phyloP scores from a whole-genome alignment of 2,797 vertebrate species.

The Pogonophryne albipinna region DNA sequence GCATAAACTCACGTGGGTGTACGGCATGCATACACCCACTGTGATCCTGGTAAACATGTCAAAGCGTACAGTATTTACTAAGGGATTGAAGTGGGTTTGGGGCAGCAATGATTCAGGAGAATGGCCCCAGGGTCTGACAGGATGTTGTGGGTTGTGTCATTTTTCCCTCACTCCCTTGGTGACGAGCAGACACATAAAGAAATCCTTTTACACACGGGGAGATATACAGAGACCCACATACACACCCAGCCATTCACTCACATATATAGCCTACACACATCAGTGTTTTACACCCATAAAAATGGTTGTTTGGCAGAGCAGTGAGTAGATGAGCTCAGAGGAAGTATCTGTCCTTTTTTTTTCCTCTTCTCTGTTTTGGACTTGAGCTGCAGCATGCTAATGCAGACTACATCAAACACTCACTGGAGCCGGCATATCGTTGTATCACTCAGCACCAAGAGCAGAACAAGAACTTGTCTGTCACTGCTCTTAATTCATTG shows the following conservation, averaged over 20 bases:
- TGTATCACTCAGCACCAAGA: constrained; percentile 65
- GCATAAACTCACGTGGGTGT: constrained; percentile 52
- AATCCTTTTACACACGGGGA: constrained; percentile 77
- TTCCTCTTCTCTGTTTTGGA: constrained; percentile 52
- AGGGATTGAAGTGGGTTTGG: constrained; percentile 74
- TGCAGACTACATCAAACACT: constrained; percentile 73
- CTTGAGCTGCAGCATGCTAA: constrained; percentile 64
- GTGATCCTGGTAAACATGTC: constrained; percentile 71
- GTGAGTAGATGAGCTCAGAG: constrained; percentile 77
- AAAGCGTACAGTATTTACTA: constrained; percentile 72
- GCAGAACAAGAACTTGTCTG: constrained; percentile 82
- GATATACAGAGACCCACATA: constrained; percentile 58
- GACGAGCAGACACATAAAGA: constrained; percentile 81
- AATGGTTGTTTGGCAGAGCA: constrained; percentile 70
- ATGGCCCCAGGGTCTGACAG: constrained; percentile 78
- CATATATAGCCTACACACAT: constrained; percentile 64
- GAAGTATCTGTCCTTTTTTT: constrained; percentile 64
- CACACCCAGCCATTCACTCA: constrained; percentile 57
- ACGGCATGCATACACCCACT: constrained; percentile 29
- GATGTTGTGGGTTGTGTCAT: constrained; percentile 82
- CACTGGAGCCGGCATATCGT: constrained; percentile 56
- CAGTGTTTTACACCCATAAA: constrained; percentile 72
- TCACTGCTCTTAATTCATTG: constrained; percentile 80
- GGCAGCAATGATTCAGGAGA: constrained; percentile 79
- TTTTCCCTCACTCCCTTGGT: constrained; percentile 75